Percentiles rank a stretch among this genome's conserved stretches.
These are phyloP conservation scores for Sarcoramphus papa DNA, from an alignment of 2,797 vertebrate genomes.

Conservation along the genomic window DNA sequence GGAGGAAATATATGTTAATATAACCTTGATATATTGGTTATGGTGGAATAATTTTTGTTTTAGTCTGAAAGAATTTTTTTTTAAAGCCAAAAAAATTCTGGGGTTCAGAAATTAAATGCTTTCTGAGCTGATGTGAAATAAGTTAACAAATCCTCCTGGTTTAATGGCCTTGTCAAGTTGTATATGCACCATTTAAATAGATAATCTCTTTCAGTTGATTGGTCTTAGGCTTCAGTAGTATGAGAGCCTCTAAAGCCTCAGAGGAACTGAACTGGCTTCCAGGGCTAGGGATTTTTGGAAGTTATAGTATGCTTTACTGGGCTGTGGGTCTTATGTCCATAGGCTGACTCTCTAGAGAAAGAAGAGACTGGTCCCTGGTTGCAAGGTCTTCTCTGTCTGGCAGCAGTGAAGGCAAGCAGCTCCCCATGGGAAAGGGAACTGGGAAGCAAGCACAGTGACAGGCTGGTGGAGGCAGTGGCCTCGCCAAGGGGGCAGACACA, in stretches of 20 bases:
- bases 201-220: not conserved
- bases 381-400: not conserved
- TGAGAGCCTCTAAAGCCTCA: not conserved
- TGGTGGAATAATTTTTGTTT: not conserved
- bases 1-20: not conserved
- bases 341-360: not conserved
- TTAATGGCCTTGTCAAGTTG: not conserved
- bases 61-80: not conserved
- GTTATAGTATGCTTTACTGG: not conserved
- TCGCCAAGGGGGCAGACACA: not conserved
- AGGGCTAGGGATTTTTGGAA: not conserved
- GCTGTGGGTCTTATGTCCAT: not conserved
- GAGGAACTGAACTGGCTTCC: not conserved
- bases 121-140: not conserved
- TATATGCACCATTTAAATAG: not conserved
- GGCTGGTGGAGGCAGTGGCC: not conserved
- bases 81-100: not conserved
- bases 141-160: not conserved
- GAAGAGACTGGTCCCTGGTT: not conserved
- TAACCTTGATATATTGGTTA: not conserved
- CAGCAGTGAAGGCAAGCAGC: not conserved
- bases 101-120: not conserved
- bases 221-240: not conserved
- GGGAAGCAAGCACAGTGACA: not conserved
- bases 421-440: rapidly evolving